Conservation (phyloP, 2,888 invertebrate species). For the Epistrophe grossulariae region DNA sequence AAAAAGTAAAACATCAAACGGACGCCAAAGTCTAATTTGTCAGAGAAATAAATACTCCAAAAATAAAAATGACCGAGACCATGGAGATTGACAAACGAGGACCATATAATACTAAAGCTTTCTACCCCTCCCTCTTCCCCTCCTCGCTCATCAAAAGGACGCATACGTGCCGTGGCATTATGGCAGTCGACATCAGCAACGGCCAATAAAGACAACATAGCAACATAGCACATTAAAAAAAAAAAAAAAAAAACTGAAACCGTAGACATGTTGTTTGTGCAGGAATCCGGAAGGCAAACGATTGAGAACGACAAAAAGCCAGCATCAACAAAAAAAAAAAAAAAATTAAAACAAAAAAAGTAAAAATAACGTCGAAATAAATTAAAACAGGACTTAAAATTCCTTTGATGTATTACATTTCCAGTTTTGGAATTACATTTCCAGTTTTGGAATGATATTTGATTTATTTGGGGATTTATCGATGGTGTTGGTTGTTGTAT, state of each 20-base stretch:
- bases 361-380: conserved; percentile 53
- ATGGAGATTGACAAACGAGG: conserved; percentile 70
- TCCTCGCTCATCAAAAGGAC: background rate
- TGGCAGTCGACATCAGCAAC: background rate
- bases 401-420: conserved; percentile 70
- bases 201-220: conserved; percentile 18
- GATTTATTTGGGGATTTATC: conserved; percentile 63
- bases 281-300: conserved; percentile 37
- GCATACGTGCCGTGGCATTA: conserved; percentile 7
- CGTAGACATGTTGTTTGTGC: conserved; percentile 42
- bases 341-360: conserved; percentile 4
- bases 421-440: conserved; percentile 67
- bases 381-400: conserved; percentile 68
- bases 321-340: conserved; percentile 7
- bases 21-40: conserved; percentile 63
- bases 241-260: conserved; percentile 43
- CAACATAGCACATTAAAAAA: conserved; percentile 30
- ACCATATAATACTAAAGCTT: background rate
- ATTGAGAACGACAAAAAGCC: conserved; percentile 33
- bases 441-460: conserved; percentile 69
- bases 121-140: background rate
- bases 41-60: conserved; percentile 53
- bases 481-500: conserved; percentile 44
- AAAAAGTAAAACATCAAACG: conserved; percentile 61
- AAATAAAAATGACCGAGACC: conserved; percentile 62